phyloP scores from a whole-genome alignment of 1,140 invertebrate species.

The Lasaia peninsularis region DNA sequence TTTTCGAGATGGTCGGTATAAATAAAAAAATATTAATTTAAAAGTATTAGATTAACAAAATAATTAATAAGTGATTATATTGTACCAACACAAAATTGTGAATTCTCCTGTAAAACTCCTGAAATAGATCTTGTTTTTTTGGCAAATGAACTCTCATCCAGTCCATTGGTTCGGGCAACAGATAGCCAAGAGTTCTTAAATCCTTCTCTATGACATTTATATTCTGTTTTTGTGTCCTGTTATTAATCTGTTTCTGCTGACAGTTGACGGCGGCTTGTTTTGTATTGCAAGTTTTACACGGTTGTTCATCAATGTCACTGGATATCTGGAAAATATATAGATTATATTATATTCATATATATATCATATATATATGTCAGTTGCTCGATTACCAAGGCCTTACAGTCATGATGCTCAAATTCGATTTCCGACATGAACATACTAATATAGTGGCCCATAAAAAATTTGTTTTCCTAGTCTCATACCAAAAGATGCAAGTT shows the following conservation, averaged over 20 bases:
- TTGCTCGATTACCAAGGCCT: no score
- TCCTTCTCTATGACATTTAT: constrained; percentile 38
- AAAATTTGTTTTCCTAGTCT: no score
- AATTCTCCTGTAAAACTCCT: constrained; percentile 77
- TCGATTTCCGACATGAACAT: no score
- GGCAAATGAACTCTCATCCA: constrained; percentile 78
- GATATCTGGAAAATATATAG: no score
- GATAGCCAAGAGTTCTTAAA: constrained; percentile 51
- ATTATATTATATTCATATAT: no score
- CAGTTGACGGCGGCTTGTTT: background rate
- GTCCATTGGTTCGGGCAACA: constrained; percentile 67
- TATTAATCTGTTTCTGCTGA: constrained; percentile 23
- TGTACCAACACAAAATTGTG: constrained; percentile 77
- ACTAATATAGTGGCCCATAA: no score
- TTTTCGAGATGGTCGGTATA: no score
- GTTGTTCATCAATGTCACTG: background rate
- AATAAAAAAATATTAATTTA: no score
- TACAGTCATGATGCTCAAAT: no score
- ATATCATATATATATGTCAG: no score
- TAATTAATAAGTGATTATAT: background rate
- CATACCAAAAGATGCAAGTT: no score
- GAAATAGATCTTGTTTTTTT: constrained; percentile 79
- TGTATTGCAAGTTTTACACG: background rate
- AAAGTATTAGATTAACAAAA: no score
- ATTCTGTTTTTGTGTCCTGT: constrained; percentile 6